Base-by-base conservation (phyloP, 1,140 invertebrate species). In the Pogonus chalceus region DNA sequence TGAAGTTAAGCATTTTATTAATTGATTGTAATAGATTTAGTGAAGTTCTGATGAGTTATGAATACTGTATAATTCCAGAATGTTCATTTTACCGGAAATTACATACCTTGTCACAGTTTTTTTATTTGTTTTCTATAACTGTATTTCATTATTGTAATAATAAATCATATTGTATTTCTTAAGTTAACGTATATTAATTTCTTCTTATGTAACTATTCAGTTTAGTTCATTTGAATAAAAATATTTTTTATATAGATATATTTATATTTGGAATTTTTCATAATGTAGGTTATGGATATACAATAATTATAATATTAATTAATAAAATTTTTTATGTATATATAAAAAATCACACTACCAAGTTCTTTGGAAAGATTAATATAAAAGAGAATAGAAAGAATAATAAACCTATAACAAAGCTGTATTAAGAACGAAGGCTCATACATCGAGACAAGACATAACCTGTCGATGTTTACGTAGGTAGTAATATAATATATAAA, bases 311-410 rank as follows among this genome's bases (percentile, higher is more conserved):
- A 31, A 31, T 31, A 31, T 31, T 31, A 43, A 43, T 43, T 43
- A 43, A 43, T 43, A 43, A 43, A 43, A 43, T 43, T 43, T 31
- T 43, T 43, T 18, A 43, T 43, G 37, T 43, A 43, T 43, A 43
- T 43, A 43, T 43, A 43, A 43, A 43, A 43, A 43, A 43, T 43
- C 37, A 43, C 37, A 43, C 37, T 43, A 43, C 37, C 37, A 18
- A 43, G 18, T 43, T 43, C 37, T 43, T 43, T 43, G 37, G 37
- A 43, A 43, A 43, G 37, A 43, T 43, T 43, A 43, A 43, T 43
- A 43, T 43, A 43, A 43, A 43, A 43, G 37, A 43, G 18, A 43
- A 43, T 43, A 43, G 37, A 43, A 43, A 43, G 37, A 43, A 43
- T 43, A 16, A 43, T 43, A 43, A 12, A 18, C 37, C 37, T 43